These are phyloP conservation scores for Brachypalpus laphriformis DNA, from an alignment of 2,888 invertebrate species.

Conservation along the genomic window DNA sequence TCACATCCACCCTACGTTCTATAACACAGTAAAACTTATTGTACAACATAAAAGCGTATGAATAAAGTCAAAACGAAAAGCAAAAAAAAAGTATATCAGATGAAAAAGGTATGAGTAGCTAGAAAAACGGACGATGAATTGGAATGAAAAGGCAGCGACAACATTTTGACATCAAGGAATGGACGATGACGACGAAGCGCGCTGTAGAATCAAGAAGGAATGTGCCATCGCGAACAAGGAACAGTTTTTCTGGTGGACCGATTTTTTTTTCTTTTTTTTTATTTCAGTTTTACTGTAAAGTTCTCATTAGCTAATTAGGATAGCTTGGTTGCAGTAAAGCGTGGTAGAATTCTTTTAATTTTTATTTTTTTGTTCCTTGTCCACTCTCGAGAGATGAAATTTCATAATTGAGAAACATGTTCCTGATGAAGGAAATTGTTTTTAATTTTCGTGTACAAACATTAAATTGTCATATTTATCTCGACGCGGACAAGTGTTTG, in stretches of 20 bases:
- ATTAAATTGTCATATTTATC: conserved; percentile 51
- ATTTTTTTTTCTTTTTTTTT: conserved; percentile 22
- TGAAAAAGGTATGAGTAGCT: conserved; percentile 4
- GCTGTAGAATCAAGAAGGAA: conserved; percentile 16
- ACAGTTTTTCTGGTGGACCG: neutral
- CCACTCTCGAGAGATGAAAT: conserved; percentile 32
- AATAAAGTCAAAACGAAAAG: conserved; percentile 53
- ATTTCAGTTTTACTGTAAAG: conserved; percentile 41
- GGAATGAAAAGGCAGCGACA: conserved; percentile 52
- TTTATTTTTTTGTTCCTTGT: neutral
- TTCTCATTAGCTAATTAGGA: conserved; percentile 72
- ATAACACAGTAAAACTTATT: conserved; percentile 31
- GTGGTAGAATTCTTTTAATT: conserved; percentile 25
- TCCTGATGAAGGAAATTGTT: conserved; percentile 56
- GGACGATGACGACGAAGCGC: neutral
- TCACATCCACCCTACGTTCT: neutral
- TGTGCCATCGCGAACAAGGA: conserved; percentile 22
- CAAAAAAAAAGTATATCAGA: neutral
- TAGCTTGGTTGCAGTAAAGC: conserved; percentile 68
- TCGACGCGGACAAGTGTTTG: conserved; percentile 24
- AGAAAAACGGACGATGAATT: conserved; percentile 54
- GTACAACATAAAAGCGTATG: conserved; percentile 51
- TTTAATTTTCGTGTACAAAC: conserved; percentile 51
- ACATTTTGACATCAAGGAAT: conserved; percentile 44
- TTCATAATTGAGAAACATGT: conserved; percentile 55